Evolutionary conservation across 2,888 invertebrate species (phyloP).

Genomic region (Encarsia formosa): DNA sequence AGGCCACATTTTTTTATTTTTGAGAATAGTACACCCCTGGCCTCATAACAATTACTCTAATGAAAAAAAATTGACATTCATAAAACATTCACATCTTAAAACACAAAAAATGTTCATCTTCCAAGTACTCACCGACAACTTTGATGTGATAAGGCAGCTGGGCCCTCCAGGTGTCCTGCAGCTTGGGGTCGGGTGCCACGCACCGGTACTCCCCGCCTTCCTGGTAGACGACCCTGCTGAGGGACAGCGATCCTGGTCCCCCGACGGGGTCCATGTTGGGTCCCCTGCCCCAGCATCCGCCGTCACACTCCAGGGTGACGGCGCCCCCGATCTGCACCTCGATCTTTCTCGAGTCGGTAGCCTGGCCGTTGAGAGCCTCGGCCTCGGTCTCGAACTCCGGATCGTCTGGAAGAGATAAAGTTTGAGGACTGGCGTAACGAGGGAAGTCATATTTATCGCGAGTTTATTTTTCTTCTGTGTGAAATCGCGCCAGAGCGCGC

Average conservation of each 20-base stretch:
- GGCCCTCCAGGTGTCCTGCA: slow-evolving; percentile 49
- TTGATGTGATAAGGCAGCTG: slow-evolving; percentile 52
- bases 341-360: slow-evolving; percentile 59
- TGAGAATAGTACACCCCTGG: no score
- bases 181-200: slow-evolving; percentile 59
- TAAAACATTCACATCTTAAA: no score
- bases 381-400: slow-evolving; percentile 47
- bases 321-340: slow-evolving; percentile 84
- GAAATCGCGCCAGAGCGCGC: no score
- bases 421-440: no score
- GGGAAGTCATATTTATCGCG: no score
- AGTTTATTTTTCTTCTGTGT: no score
- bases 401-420: slow-evolving; percentile 38
- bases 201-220: slow-evolving; percentile 75
- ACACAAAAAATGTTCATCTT: no score
- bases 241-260: slow-evolving; percentile 61
- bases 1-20: no score
- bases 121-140: slow-evolving; percentile 54
- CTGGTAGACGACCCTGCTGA: slow-evolving; percentile 71
- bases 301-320: slow-evolving; percentile 74
- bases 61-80: no score
- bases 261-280: slow-evolving; percentile 54
- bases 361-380: slow-evolving; percentile 45
- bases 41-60: no score
- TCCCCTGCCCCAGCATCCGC: slow-evolving; percentile 53